Conservation (phyloP, 2,888 invertebrate species). For the Galerucella nymphaeae region DNA sequence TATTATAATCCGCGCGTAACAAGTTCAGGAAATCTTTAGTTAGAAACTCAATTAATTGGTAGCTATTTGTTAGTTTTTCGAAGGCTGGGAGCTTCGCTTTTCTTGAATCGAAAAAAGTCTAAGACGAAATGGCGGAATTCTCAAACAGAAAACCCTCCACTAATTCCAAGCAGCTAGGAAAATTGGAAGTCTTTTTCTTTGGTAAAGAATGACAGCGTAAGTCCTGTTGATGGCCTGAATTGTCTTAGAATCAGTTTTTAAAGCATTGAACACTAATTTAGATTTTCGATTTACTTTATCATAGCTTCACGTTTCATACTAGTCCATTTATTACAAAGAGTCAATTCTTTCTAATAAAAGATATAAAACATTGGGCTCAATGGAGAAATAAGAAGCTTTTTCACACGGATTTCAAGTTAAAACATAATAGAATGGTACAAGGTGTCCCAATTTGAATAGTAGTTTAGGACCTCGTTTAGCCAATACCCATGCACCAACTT, state of each 20-base stretch:
- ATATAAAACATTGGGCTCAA: too few species aligned
- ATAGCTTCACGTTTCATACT: not conserved
- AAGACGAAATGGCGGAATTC: conserved; percentile 9
- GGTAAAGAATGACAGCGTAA: not conserved
- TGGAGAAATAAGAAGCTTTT: too few species aligned
- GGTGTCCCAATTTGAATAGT: too few species aligned
- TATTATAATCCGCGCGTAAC: conserved; percentile 35
- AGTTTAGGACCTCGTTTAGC: too few species aligned
- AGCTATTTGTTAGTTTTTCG: conserved; percentile 32
- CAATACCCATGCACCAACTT: too few species aligned
- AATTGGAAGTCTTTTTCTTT: conserved; percentile 16
- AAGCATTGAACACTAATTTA: not conserved
- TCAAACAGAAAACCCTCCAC: conserved; percentile 26
- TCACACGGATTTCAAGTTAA: too few species aligned
- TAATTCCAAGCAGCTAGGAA: conserved; percentile 14
- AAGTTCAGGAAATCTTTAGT: conserved; percentile 38
- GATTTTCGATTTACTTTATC: not conserved
- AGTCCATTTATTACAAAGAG: too few species aligned
- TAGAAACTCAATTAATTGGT: conserved; percentile 35
- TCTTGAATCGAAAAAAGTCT: conserved; percentile 6
- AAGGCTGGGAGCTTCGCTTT: conserved; percentile 2
- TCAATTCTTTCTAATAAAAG: too few species aligned
- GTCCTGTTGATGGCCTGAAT: not conserved
- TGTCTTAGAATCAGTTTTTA: not conserved
- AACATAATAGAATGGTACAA: too few species aligned